Evolutionary conservation across 2,797 vertebrate genomes (phyloP).

Genomic region (Selene dorsalis): DNA sequence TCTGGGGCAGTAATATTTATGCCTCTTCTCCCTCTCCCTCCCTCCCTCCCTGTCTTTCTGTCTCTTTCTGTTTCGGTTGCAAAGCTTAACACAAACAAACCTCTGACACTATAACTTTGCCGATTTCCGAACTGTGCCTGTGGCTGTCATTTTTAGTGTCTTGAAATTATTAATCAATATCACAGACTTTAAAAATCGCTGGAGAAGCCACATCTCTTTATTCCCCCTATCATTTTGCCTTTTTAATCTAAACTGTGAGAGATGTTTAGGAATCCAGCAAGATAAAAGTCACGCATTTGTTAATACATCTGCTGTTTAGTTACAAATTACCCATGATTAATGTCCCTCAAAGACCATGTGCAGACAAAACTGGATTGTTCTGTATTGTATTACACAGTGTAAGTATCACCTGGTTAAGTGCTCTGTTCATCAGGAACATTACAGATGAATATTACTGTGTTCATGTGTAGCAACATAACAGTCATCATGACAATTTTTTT

Average conservation of each 20-base stretch:
- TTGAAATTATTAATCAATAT: constrained; percentile 10
- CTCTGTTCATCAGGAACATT: neutral
- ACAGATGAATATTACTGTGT: neutral
- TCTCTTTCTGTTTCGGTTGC: constrained; percentile 23
- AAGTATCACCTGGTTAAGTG: neutral
- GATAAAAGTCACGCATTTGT: neutral
- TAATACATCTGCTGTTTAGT: neutral
- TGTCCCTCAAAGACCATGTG: too few relatives aligned
- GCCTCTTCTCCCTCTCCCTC: neutral
- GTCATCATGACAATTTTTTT: neutral
- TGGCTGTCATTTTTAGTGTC: constrained; percentile 4
- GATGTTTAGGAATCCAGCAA: neutral
- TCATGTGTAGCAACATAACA: neutral
- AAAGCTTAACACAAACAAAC: constrained; percentile 29
- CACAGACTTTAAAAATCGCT: neutral
- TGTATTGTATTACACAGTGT: neutral
- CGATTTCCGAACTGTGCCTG: constrained; percentile 4
- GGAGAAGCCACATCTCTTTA: neutral
- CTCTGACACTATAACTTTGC: neutral
- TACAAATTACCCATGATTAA: neutral
- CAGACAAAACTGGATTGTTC: neutral
- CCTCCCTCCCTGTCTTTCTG: neutral
- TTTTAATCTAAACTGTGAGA: neutral
- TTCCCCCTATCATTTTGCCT: neutral
- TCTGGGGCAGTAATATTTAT: constrained; percentile 41